Conservation (phyloP, 2,113 vertebrate species). For the Lampris megalopsis region DNA sequence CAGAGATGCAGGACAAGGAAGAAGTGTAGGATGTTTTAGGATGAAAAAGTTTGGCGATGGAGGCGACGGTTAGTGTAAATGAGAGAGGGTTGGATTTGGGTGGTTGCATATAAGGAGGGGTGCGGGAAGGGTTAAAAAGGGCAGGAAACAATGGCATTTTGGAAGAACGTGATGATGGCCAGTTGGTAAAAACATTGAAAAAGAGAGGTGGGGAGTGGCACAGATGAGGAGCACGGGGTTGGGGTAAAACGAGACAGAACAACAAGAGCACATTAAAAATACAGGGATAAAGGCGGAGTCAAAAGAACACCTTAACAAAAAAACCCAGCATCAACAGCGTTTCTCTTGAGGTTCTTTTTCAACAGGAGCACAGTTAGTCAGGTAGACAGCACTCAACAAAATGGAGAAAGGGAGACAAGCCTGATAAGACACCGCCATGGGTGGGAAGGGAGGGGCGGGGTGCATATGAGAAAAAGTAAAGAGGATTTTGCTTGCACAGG, state of each 20-base stretch:
- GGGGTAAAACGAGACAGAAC: constrained; percentile 34
- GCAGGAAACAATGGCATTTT: constrained; percentile 27
- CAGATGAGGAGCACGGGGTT: constrained; percentile 29
- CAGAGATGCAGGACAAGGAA: constrained; percentile 21
- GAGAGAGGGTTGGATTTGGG: constrained; percentile 15
- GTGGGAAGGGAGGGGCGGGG: constrained; percentile 3
- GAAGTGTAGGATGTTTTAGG: constrained; percentile 28
- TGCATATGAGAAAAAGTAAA: constrained; percentile 41
- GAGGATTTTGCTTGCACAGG: constrained; percentile 63
- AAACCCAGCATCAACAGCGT: constrained; percentile 44
- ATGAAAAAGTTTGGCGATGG: constrained; percentile 24
- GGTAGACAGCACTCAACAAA: constrained; percentile 27
- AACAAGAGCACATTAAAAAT: constrained; percentile 41
- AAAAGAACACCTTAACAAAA: constrained; percentile 19
- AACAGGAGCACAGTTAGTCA: constrained; percentile 37
- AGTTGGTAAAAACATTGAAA: not conserved
- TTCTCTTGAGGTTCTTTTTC: constrained; percentile 51
- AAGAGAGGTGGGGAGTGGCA: constrained; percentile 1
- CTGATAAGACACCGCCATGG: constrained; percentile 37
- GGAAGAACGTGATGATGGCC: not conserved
- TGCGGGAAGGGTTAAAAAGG: constrained; percentile 33
- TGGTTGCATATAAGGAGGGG: not conserved
- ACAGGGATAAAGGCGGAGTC: constrained; percentile 37
- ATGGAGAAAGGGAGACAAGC: constrained; percentile 16
- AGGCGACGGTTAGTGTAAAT: constrained; percentile 24